Evolutionary conservation across 2,797 vertebrate species (phyloP).

Genomic region (Ispidina picta): DNA sequence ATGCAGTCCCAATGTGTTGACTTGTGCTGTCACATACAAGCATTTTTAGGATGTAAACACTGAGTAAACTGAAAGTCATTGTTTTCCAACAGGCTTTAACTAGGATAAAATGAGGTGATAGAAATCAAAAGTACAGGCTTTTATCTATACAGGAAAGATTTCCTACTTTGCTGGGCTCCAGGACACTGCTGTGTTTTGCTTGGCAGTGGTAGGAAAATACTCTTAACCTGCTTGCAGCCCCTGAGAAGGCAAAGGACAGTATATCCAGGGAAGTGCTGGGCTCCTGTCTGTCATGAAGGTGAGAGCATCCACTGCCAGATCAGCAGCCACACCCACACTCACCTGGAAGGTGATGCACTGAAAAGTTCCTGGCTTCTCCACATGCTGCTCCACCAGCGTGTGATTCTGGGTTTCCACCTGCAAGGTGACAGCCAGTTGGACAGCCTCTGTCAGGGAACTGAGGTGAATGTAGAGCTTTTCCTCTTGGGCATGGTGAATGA

Average conservation of each 20-base stretch:
- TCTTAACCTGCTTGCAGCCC: not conserved
- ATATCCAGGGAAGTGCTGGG: not conserved
- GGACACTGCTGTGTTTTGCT: not conserved
- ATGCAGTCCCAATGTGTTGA: not conserved
- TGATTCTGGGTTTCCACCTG: slow-evolving; percentile 9
- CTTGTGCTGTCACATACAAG: not conserved
- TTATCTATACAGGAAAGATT: not conserved
- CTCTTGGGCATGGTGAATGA: slow-evolving; percentile 8
- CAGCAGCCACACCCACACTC: not conserved
- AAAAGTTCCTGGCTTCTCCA: slow-evolving; percentile 41
- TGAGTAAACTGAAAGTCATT: not conserved
- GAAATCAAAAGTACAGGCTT: not conserved
- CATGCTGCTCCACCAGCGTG: slow-evolving; percentile 36
- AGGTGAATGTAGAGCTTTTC: slow-evolving; percentile 56
- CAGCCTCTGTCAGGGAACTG: not conserved
- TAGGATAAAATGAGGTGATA: not conserved
- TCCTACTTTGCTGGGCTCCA: not conserved
- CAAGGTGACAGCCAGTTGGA: slow-evolving; percentile 39
- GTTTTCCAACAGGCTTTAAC: not conserved
- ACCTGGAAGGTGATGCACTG: slow-evolving; percentile 48
- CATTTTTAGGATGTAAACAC: not conserved
- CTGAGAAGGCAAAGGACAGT: not conserved
- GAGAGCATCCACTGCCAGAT: not conserved
- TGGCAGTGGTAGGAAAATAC: not conserved
- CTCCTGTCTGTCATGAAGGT: not conserved